Base-by-base conservation (phyloP, 2,797 vertebrate genomes). In the Semotilus atromaculatus region DNA sequence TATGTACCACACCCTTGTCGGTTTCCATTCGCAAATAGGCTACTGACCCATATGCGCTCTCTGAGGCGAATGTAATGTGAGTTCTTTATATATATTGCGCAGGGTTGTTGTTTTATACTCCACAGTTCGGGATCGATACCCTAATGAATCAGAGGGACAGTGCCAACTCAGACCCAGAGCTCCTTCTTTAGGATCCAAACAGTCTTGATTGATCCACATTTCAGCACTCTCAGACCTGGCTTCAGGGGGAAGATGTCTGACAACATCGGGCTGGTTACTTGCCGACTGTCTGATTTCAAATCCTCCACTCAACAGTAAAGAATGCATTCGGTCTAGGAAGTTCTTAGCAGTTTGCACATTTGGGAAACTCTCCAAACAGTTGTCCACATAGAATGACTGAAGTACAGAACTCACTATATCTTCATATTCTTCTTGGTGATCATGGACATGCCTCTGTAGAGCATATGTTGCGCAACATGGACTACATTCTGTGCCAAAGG, bases 61-160 rank as follows among this genome's bases (percentile, higher is more conserved):
- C n/a, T 26, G n/a, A 60, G 1, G 23, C 58, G 2, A 60, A 60
- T 5, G 26, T 13, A 60, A 58, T 58, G 5, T 7, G 14, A 58
- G n/a, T 58, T 58, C 10, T 75, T 53, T 75, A 23, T 75, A 75
- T 5, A 75, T 75, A 74, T 74, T 74, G 2, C 48, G 29, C 72
- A 75, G 23, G 8, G 73, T 76, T 36, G 18, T 36, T 34, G 29
- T 4, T 13, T 55, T 75, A n/a, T 3, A 31, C 19, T 75, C 72
- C 10, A 23, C 23, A 14, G 29, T 53, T 34, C 29, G 18, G 3
- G 5, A 34, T 75, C 18, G 4, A 55, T 36, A 75, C 5, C 29
- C 9, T 6, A 75, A 55, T 21, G 5, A 75, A 53, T 75, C 48
- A 7, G 73, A 76, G 13, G 51, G 31, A 38, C 31, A 76, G 11